Conservation (phyloP, 1,140 invertebrate species). For the Acromyrmex charruanus region DNA sequence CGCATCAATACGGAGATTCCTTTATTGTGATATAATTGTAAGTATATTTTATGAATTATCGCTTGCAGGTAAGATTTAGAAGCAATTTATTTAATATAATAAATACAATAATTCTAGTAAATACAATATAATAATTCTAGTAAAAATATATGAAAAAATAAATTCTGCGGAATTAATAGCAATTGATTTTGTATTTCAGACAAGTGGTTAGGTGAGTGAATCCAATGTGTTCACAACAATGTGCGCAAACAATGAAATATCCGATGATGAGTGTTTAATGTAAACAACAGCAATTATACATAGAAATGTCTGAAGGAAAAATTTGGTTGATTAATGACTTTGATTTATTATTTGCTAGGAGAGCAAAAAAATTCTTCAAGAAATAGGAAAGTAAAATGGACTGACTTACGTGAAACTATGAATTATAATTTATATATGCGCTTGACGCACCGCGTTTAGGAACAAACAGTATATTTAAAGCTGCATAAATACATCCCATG, state of each 20-base stretch:
- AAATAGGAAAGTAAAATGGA: slow-evolving; percentile 60
- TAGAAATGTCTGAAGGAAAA: slow-evolving; percentile 61
- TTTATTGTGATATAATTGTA: slow-evolving; percentile 86
- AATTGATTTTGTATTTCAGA: slow-evolving; percentile 74
- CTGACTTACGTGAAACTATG: slow-evolving; percentile 73
- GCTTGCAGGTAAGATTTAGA: background rate
- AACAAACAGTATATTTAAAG: slow-evolving; percentile 76
- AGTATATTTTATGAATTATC: slow-evolving; percentile 73
- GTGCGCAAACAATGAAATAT: slow-evolving; percentile 73
- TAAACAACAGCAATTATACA: slow-evolving; percentile 65
- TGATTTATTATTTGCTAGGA: slow-evolving; percentile 76
- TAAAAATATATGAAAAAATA: background rate
- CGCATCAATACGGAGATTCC: slow-evolving; percentile 84
- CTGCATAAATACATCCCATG: slow-evolving; percentile 83
- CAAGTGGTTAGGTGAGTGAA: slow-evolving; percentile 84
- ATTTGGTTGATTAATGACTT: slow-evolving; percentile 73
- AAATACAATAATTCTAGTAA: background rate
- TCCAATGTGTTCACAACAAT: slow-evolving; percentile 81
- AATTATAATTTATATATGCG: slow-evolving; percentile 77
- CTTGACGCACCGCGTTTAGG: slow-evolving; percentile 75
- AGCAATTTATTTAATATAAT: slow-evolving; percentile 20
- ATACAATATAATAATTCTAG: too few species aligned
- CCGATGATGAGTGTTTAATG: slow-evolving; percentile 72
- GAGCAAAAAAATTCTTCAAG: slow-evolving; percentile 73
- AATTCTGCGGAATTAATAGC: background rate